Evolutionary conservation across 2,797 vertebrate species (phyloP).

Genomic region (Rhodeus uyekii): DNA sequence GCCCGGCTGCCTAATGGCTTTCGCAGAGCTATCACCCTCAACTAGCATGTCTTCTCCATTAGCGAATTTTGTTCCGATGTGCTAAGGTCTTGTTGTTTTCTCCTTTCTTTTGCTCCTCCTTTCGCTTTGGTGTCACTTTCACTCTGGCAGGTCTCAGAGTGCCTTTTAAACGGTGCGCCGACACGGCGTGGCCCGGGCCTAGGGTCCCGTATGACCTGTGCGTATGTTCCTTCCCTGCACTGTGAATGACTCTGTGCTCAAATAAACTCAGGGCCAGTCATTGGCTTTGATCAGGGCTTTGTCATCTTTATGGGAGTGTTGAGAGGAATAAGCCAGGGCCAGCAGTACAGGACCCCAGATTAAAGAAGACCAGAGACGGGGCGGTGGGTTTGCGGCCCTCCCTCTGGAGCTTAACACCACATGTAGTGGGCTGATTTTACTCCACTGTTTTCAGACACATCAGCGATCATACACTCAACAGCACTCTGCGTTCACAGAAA

Average conservation of each 20-base stretch:
- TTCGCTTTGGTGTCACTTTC: conserved; percentile 49
- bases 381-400: not conserved
- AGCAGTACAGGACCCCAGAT: conserved; percentile 51
- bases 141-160: conserved; percentile 42
- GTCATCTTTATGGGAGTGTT: conserved; percentile 83
- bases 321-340: conserved; percentile 79
- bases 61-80: conserved; percentile 56
- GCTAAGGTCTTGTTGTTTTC: conserved; percentile 55
- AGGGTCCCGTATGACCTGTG: conserved; percentile 27
- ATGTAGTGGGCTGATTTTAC: conserved; percentile 24
- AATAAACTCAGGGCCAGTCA: conserved; percentile 60
- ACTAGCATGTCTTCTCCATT: conserved; percentile 77
- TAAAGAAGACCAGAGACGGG: conserved; percentile 44
- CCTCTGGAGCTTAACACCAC: conserved; percentile 31
- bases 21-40: conserved; percentile 79
- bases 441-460: conserved; percentile 34
- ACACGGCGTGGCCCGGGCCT: not conserved
- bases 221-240: conserved; percentile 45
- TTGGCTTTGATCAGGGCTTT: conserved; percentile 77
- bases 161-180: conserved; percentile 58
- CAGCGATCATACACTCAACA: not conserved
- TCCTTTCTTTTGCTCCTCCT: conserved; percentile 23
- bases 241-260: conserved; percentile 52
- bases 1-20: conserved; percentile 83
- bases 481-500: not conserved